Conservation (phyloP, 2,888 invertebrate genomes). For the Creontiades dilutus region DNA sequence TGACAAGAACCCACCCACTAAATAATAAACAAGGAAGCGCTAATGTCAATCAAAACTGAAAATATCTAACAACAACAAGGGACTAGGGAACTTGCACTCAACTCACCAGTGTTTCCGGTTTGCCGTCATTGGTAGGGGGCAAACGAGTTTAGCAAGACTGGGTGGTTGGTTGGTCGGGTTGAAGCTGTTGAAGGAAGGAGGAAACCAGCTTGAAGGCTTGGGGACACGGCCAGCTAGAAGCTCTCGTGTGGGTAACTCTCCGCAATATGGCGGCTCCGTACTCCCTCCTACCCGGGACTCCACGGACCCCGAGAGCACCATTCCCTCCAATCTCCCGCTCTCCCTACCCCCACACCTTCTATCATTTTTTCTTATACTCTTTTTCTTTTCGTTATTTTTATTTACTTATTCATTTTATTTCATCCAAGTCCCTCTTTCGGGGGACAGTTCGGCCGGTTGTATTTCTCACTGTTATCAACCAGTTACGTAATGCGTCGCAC, state of each 20-base stretch:
- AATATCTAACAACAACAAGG: conserved; percentile 60
- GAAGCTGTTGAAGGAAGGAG: conserved; percentile 56
- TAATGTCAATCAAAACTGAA: conserved; percentile 66
- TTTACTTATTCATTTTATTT: conserved; percentile 41
- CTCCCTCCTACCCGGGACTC: conserved; percentile 35
- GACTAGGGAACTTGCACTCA: conserved; percentile 65
- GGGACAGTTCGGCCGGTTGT: too few relatives aligned
- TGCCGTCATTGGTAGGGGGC: conserved; percentile 71
- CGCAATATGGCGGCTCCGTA: conserved; percentile 62
- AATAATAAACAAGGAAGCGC: conserved; percentile 55
- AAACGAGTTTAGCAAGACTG: conserved; percentile 72
- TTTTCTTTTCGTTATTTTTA: conserved; percentile 43
- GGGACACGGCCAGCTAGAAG: conserved; percentile 25
- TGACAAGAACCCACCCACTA: conserved; percentile 34
- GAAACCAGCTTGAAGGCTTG: conserved; percentile 57
- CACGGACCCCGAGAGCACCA: conserved; percentile 40
- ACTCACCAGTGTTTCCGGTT: conserved; percentile 73
- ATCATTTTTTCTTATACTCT: conserved; percentile 64
- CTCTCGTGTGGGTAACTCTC: conserved; percentile 60
- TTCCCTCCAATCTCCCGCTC: conserved; percentile 50
- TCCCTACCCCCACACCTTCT: conserved; percentile 56
- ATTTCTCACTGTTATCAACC: too few relatives aligned
- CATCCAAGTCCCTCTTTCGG: neutral
- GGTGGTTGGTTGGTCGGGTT: conserved; percentile 55
- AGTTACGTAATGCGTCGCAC: conserved; percentile 41